Conservation (phyloP, 2,113 vertebrate species). For the Athene cunicularia region DNA sequence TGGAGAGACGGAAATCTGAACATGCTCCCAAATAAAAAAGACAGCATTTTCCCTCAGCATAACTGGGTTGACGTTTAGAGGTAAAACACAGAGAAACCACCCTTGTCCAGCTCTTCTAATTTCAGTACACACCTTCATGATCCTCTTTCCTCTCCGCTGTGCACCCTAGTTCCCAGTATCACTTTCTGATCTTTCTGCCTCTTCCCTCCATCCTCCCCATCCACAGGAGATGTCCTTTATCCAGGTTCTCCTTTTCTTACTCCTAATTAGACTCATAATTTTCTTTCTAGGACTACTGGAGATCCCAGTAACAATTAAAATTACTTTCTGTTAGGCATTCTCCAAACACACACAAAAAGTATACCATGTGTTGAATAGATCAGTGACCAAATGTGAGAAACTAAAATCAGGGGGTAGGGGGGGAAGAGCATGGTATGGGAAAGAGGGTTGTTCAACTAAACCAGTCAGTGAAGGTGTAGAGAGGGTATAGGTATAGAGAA, state of each 20-base stretch:
- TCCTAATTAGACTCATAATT: neutral
- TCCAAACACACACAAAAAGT: neutral
- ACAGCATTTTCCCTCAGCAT: neutral
- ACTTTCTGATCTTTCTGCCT: neutral
- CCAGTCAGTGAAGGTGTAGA: too few relatives aligned
- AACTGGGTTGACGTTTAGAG: neutral
- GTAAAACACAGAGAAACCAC: neutral
- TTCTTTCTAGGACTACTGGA: neutral
- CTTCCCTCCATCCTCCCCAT: neutral
- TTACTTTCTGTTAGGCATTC: neutral
- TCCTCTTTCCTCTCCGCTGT: neutral
- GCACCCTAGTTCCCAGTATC: neutral
- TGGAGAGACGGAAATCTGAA: neutral
- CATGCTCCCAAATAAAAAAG: neutral
- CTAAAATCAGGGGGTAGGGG: neutral
- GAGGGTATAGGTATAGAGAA: neutral
- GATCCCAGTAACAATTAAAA: neutral
- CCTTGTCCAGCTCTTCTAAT: neutral
- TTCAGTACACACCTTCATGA: neutral
- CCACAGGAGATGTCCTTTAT: neutral
- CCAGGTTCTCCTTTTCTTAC: neutral
- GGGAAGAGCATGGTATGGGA: neutral
- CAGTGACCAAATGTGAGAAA: neutral
- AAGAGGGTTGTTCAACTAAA: neutral
- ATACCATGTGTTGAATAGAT: accelerated